Base-by-base conservation (phyloP, 2,113 vertebrate species). In the Ctenomys sociabilis region DNA sequence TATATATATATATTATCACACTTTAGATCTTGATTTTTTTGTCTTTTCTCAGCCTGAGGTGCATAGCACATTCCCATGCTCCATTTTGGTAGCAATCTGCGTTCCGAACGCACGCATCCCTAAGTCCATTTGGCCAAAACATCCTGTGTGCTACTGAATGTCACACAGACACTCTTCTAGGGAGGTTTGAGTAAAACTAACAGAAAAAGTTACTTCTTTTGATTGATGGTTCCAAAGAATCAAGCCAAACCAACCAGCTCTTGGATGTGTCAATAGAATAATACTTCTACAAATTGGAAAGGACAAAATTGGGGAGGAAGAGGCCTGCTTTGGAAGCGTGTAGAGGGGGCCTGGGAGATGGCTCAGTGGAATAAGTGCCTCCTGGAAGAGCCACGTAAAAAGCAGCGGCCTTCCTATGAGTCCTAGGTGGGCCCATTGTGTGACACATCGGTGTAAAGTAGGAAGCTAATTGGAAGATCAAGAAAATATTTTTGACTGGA, bases 1-100 rank as follows among this genome's bases (percentile, higher is more conserved):
- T 99, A 99, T 98, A 98, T 98, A 98, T 98, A n/a, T 98, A 98
- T 98, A 98, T 98, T n/a, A 98, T 98, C 99, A 99, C 99, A 99
- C 98, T 98, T 98, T 99, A 99, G 99, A 98, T 99, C 98, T 98
- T 98, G 98, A 98, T 98, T 98, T 98, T 98, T 98, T 90, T 97
- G 98, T 98, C 98, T 97, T 99, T 98, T 98, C 98, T 98, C 98
- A 72, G 91, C 98, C 98, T 94, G 97, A 98, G 98, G 98, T 98
- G 98, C 98, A 96, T 97, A 98, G 98, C 96, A 91, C 98, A 97
- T 98, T 97, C 98, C 98, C 98, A 98, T 99, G 98, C 99, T 99
- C 99, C 98, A 98, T 98, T 98, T 98, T 97, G 98, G 98, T 98
- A 98, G 98, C 98, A 98, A 98, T 98, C 97, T 98, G 98, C 98